phyloP scores from a whole-genome alignment of 2,797 vertebrate species.

The Borostomias antarcticus region DNA sequence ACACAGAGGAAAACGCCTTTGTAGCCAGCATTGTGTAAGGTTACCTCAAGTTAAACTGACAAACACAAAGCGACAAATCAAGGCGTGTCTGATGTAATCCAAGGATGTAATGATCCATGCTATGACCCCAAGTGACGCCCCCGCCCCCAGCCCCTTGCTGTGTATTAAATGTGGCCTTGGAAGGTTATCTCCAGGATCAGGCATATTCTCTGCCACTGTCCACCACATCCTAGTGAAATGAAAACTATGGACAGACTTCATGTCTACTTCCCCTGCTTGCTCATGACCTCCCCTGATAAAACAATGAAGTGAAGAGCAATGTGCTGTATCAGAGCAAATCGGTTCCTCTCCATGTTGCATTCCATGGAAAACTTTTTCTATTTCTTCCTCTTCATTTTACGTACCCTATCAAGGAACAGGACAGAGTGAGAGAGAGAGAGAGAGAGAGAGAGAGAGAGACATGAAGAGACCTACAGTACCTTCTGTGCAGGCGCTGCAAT shows the following conservation, averaged over 20 bases:
- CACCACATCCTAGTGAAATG: neutral
- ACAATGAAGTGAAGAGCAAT: no score
- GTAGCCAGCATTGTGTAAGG: constrained; percentile 5
- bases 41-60: neutral
- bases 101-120: neutral
- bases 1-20: neutral
- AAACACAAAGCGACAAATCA: neutral
- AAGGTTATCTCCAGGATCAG: neutral
- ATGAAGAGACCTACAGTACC: no score
- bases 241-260: neutral
- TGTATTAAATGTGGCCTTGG: neutral
- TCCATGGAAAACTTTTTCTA: no score
- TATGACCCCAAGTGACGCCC: neutral
- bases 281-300: no score
- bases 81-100: neutral
- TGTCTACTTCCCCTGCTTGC: neutral
- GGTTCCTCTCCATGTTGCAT: no score
- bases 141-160: neutral
- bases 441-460: no score
- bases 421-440: no score
- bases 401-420: no score
- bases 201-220: neutral
- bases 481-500: no score
- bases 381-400: no score
- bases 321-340: no score